A percentile compares a stretch with the other conserved stretches of the same genome.
Conservation (phyloP, 35 echinoderm and acorn worm genomes). For the Apostichopus japonicus region DNA sequence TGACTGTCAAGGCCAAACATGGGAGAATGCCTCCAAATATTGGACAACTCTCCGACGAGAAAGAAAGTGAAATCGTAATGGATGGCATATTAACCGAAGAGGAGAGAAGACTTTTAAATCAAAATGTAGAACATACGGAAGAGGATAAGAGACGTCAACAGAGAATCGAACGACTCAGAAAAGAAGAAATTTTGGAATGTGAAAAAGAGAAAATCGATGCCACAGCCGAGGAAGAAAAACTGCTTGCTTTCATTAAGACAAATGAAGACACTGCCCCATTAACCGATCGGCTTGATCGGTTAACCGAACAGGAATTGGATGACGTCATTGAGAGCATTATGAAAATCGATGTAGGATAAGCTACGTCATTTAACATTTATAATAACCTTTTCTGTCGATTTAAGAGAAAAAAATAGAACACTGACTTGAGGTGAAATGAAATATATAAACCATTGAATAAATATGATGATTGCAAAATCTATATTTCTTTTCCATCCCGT, state of each 20-base stretch:
- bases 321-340: conserved; percentile 6
- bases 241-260: not conserved
- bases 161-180: not conserved
- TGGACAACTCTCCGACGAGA: too few species aligned
- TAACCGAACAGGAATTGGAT: conserved; percentile 11
- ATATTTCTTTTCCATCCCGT: too few species aligned
- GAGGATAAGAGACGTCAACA: not conserved
- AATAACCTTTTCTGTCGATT: too few species aligned
- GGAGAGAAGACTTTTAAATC: not conserved
- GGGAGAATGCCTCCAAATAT: too few species aligned
- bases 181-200: not conserved
- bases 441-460: too few species aligned
- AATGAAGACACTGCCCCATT: not conserved
- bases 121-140: not conserved
- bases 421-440: too few species aligned
- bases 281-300: not conserved
- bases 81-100: not conserved
- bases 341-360: not conserved
- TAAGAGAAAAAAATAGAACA: too few species aligned
- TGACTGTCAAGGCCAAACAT: too few species aligned
- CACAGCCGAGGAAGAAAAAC: not conserved
- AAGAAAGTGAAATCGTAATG: not conserved
- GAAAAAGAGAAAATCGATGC: not conserved
- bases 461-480: too few species aligned
- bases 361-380: not conserved